Percentiles rank a stretch among this genome's conserved stretches.
Evolutionary conservation across 2,797 vertebrate genomes (phyloP).

Genomic region (Lacerta viridis): DNA sequence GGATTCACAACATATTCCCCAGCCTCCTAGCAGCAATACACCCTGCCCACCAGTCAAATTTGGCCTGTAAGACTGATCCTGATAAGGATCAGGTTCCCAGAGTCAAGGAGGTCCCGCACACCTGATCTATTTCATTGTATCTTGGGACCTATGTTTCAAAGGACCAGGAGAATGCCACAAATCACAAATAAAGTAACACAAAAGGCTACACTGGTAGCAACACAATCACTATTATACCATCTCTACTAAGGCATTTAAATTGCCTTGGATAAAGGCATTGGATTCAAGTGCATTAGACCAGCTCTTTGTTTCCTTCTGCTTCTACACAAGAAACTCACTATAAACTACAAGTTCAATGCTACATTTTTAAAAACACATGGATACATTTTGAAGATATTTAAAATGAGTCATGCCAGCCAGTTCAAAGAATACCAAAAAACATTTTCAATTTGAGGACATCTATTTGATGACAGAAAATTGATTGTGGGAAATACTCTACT

Average conservation of each 20-base stretch:
- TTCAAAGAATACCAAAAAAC: background rate
- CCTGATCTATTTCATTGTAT: background rate
- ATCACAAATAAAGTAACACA: background rate
- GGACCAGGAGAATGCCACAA: background rate
- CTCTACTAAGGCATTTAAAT: background rate
- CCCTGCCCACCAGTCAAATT: no score
- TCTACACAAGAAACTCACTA: background rate
- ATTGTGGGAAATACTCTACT: background rate
- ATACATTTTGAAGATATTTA: background rate
- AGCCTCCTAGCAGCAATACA: no score
- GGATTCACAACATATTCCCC: background rate
- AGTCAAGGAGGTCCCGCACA: no score
- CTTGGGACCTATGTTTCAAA: background rate
- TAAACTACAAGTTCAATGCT: background rate
- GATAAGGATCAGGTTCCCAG: no score
- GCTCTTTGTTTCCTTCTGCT: background rate
- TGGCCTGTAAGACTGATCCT: no score
- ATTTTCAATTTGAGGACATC: background rate
- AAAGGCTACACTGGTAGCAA: background rate
- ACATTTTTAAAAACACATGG: background rate
- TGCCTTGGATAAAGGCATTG: background rate
- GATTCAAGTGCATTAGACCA: background rate
- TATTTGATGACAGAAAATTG: background rate
- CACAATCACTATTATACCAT: background rate
- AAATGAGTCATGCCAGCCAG: background rate